A percentile compares a stretch with the other conserved stretches of the same genome.
These are phyloP conservation scores for Heliocidaris erythrogramma DNA, from an alignment of 35 echinoderm and acorn worm species.

Conservation along the genomic window DNA sequence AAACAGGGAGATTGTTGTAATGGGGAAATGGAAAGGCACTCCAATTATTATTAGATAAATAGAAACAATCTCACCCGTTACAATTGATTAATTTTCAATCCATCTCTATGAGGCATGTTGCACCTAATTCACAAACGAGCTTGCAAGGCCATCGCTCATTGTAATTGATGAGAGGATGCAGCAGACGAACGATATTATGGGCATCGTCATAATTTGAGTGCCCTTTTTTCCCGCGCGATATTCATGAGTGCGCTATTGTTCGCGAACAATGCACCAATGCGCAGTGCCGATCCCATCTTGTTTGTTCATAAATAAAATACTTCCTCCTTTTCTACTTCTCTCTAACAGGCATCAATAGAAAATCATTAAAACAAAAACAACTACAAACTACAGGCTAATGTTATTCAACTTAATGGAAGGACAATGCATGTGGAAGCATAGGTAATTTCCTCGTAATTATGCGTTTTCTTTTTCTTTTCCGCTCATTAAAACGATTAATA, in stretches of 20 bases:
- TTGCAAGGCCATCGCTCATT: background rate
- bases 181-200: background rate
- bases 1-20: background rate
- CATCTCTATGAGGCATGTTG: background rate
- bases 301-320: conserved; percentile 39
- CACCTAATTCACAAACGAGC: conserved; percentile 15
- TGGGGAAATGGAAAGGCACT: background rate
- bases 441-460: conserved; percentile 9
- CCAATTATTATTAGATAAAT: background rate
- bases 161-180: background rate
- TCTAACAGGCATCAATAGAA: background rate
- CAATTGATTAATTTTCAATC: conserved; percentile 19
- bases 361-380: background rate
- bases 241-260: conserved; percentile 29
- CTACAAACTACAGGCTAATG: background rate
- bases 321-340: background rate
- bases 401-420: background rate
- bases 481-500: background rate
- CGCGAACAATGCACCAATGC: conserved; percentile 27
- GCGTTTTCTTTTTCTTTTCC: background rate
- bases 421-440: background rate
- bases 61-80: conserved; percentile 16
- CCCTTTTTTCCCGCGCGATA: conserved; percentile 17
- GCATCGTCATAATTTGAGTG: conserved; percentile 9
- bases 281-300: background rate